These are phyloP conservation scores for Campopleginae sp. DNA, from an alignment of 2,888 invertebrate species.

Conservation along the genomic window DNA sequence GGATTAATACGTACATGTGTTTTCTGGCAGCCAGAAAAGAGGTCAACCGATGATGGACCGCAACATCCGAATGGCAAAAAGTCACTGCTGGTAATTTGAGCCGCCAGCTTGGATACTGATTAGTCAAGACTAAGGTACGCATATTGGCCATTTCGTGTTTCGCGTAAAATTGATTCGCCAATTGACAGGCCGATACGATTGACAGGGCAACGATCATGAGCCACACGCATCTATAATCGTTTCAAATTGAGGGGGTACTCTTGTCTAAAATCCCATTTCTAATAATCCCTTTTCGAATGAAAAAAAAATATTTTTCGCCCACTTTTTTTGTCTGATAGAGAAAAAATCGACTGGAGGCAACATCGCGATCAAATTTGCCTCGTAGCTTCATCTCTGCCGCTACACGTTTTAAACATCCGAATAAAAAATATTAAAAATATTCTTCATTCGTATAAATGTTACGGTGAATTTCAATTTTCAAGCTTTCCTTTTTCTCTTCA, in stretches of 20 bases:
- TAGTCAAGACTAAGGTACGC: slow-evolving; percentile 74
- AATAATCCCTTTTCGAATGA: background rate
- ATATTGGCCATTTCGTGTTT: slow-evolving; percentile 74
- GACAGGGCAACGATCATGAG: slow-evolving; percentile 71
- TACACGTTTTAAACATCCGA: too few relatives aligned
- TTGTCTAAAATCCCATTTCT: slow-evolving; percentile 8
- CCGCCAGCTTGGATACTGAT: slow-evolving; percentile 73
- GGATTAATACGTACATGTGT: slow-evolving; percentile 64
- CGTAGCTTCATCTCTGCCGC: too few relatives aligned
- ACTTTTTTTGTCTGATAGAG: too few relatives aligned
- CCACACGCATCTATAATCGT: slow-evolving; percentile 73
- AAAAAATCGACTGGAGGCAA: too few relatives aligned
- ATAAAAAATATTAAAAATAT: too few relatives aligned
- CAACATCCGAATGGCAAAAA: slow-evolving; percentile 72
- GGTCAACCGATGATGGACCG: slow-evolving; percentile 65
- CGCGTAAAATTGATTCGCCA: slow-evolving; percentile 74
- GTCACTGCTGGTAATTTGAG: slow-evolving; percentile 74
- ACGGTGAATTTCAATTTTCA: too few relatives aligned
- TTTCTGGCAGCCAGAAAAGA: slow-evolving; percentile 66
- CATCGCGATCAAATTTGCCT: too few relatives aligned
- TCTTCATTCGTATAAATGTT: too few relatives aligned
- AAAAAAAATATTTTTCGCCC: too few relatives aligned
- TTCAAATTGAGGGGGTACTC: background rate
- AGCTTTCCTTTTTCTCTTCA: background rate
- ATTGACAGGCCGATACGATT: slow-evolving; percentile 67